A percentile compares a stretch with the other conserved stretches of the same genome.
Evolutionary conservation across 2,113 vertebrate species (phyloP).

Genomic region (Oryzias curvinotus): DNA sequence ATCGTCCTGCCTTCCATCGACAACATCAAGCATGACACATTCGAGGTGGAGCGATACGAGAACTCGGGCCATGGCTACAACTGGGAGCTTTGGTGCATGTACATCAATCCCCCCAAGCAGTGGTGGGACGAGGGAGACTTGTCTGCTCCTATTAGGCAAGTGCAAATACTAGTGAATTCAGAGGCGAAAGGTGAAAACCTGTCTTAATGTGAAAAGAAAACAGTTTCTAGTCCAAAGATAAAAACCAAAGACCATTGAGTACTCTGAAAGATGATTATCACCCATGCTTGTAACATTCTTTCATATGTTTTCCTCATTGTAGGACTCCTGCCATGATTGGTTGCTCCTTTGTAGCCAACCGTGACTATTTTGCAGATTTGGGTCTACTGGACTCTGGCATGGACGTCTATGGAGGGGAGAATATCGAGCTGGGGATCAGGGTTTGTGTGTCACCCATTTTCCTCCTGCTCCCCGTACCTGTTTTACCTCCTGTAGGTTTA

Average conservation of each 20-base stretch:
- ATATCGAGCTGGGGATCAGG: slow-evolving; percentile 98
- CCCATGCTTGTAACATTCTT: too few species aligned
- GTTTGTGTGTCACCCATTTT: slow-evolving; percentile 79
- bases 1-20: slow-evolving; percentile 96
- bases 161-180: too few species aligned
- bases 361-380: slow-evolving; percentile 91
- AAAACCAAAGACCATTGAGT: too few species aligned
- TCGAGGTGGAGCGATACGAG: slow-evolving; percentile 95
- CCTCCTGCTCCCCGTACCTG: slow-evolving; percentile 19
- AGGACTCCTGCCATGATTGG: slow-evolving; percentile 98
- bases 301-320: neutral
- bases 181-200: too few species aligned
- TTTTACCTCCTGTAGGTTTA: slow-evolving; percentile 41
- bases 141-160: slow-evolving; percentile 91
- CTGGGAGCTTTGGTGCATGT: slow-evolving; percentile 99
- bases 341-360: slow-evolving; percentile 94
- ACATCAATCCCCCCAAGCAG: slow-evolving; percentile 94
- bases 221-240: too few species aligned
- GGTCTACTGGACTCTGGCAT: slow-evolving; percentile 95
- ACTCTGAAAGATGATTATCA: too few species aligned
- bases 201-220: too few species aligned
- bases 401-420: slow-evolving; percentile 98
- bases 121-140: slow-evolving; percentile 96
- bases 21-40: slow-evolving; percentile 96
- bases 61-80: slow-evolving; percentile 95